Percentiles rank a stretch among this genome's conserved stretches.
These are phyloP conservation scores for Laticauda colubrina DNA, from an alignment of 2,113 vertebrate species.

Conservation along the genomic window DNA sequence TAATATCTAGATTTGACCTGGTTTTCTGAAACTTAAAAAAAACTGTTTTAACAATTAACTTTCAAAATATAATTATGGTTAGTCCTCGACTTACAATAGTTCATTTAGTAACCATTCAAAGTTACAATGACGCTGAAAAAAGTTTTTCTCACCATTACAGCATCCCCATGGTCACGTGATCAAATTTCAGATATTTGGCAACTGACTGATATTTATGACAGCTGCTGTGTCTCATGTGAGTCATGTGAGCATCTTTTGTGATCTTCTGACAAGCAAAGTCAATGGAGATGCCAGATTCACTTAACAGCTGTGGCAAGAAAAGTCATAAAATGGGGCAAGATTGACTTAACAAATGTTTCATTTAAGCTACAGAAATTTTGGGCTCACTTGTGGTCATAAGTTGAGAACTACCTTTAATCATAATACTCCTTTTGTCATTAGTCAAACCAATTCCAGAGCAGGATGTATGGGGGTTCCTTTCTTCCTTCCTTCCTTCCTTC, in stretches of 20 bases:
- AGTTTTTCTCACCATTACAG: background rate
- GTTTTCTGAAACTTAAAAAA: background rate
- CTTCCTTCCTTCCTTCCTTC: background rate
- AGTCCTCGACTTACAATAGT: background rate
- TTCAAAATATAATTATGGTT: background rate
- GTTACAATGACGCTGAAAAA: background rate
- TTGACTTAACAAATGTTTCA: background rate
- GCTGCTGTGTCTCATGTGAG: background rate
- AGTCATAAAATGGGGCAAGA: background rate
- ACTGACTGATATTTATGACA: background rate
- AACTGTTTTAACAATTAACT: background rate
- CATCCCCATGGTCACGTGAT: background rate
- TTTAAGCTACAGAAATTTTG: background rate
- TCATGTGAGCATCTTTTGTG: background rate
- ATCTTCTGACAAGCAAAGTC: background rate
- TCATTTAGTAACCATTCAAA: background rate
- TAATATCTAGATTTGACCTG: background rate
- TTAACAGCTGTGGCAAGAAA: background rate
- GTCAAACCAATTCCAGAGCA: background rate
- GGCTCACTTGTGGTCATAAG: background rate
- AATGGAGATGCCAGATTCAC: background rate
- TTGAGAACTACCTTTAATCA: background rate
- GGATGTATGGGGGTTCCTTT: background rate
- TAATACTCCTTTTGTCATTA: background rate
- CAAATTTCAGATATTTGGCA: background rate